A percentile compares a stretch with the other conserved stretches of the same genome.
These are phyloP conservation scores for Coptotermes formosanus DNA, from an alignment of 1,140 invertebrate genomes.

Conservation along the genomic window DNA sequence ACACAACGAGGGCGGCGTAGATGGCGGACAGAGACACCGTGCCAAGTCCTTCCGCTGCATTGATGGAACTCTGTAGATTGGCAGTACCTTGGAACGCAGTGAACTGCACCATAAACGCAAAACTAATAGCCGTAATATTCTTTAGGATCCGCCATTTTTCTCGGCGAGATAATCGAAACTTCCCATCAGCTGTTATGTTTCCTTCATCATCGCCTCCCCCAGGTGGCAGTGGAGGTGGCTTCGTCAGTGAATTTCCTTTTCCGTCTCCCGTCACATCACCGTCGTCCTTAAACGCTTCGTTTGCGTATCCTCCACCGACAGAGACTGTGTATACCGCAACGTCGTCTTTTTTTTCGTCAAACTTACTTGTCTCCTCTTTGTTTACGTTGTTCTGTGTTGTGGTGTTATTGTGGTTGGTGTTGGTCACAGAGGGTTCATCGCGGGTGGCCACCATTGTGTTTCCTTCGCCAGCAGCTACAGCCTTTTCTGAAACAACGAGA, in stretches of 20 bases:
- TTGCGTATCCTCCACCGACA: constrained; percentile 59
- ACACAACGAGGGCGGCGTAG: constrained; percentile 85
- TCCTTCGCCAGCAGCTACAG: background rate
- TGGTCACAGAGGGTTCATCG: background rate
- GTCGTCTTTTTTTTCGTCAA: constrained; percentile 38
- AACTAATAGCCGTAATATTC: constrained; percentile 80
- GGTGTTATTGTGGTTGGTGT: background rate
- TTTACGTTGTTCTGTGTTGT: background rate
- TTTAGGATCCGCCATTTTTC: constrained; percentile 87
- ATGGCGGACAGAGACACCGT: constrained; percentile 82
- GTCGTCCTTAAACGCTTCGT: constrained; percentile 65
- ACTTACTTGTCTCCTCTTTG: constrained; percentile 13
- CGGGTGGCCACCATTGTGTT: constrained; percentile 26
- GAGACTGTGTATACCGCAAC: constrained; percentile 53
- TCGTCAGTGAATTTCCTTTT: background rate
- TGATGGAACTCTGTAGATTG: constrained; percentile 85
- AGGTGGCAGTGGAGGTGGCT: constrained; percentile 39
- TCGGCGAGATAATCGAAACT: constrained; percentile 70
- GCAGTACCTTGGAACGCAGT: constrained; percentile 88
- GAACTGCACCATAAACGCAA: constrained; percentile 90
- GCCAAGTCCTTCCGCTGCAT: constrained; percentile 77
- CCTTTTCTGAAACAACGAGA: background rate
- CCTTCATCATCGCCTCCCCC: constrained; percentile 59
- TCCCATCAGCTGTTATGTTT: constrained; percentile 58
- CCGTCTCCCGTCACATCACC: constrained; percentile 41